phyloP scores from a whole-genome alignment of 2,113 vertebrate genomes.

The Tachycineta bicolor region DNA sequence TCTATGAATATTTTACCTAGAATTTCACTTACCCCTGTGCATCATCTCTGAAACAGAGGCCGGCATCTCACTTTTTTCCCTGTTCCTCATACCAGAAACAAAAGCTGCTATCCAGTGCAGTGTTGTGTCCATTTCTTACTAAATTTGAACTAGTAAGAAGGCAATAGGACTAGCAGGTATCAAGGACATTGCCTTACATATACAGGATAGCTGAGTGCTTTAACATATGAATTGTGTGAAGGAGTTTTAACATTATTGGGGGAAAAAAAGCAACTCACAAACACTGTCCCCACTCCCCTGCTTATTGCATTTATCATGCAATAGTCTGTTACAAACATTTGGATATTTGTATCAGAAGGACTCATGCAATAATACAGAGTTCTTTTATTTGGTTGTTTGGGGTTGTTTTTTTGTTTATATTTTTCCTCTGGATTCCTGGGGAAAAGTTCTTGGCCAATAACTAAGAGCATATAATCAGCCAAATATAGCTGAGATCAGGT shows the following conservation, averaged over 20 bases:
- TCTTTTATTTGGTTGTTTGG: not conserved
- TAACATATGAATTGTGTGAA: not conserved
- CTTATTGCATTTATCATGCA: not conserved
- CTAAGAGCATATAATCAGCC: not conserved
- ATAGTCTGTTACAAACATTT: not conserved
- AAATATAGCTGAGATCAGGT: not conserved
- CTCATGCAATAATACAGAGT: not conserved
- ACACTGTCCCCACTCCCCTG: accelerated
- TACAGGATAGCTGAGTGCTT: not conserved
- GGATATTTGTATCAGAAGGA: not conserved
- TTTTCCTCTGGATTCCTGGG: not conserved
- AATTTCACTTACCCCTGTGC: not conserved
- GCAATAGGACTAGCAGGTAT: not conserved
- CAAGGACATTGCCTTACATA: not conserved
- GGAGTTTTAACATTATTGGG: not conserved
- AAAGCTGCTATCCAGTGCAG: not conserved
- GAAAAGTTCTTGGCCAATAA: not conserved
- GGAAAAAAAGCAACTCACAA: accelerated
- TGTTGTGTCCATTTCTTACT: not conserved
- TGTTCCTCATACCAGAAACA: not conserved
- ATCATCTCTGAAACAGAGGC: not conserved
- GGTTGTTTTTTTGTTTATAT: accelerated
- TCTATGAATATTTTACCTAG: not conserved
- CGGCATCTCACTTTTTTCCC: not conserved
- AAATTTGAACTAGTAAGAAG: not conserved